Evolutionary conservation across 64 coral and sea anemone genomes (phyloP).

Genomic region (Montipora efflorescens): DNA sequence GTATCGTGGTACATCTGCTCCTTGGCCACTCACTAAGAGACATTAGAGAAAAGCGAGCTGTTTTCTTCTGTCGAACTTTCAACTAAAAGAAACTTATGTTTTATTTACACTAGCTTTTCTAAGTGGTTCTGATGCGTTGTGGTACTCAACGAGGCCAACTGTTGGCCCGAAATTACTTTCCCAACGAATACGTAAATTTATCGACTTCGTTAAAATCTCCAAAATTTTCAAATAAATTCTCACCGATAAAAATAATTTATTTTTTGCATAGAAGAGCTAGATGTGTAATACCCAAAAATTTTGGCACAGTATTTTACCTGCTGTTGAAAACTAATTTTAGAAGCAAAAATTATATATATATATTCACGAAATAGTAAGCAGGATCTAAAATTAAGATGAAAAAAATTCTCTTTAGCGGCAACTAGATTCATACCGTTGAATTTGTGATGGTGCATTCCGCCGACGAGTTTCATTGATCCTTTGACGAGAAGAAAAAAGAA

Average conservation of each 20-base stretch:
- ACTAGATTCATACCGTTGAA: constrained; percentile 59
- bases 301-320: background rate
- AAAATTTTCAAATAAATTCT: background rate
- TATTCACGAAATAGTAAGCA: background rate
- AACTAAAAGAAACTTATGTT: constrained; percentile 51
- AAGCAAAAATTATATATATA: background rate
- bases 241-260: background rate
- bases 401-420: constrained; percentile 19
- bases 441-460: constrained; percentile 66
- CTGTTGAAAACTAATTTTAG: background rate
- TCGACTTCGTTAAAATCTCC: background rate
- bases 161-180: constrained; percentile 39
- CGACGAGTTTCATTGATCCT: constrained; percentile 74
- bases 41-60: constrained; percentile 60
- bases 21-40: constrained; percentile 31
- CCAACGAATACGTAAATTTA: constrained; percentile 27
- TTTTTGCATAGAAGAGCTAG: background rate
- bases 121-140: constrained; percentile 33
- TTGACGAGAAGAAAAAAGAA: constrained; percentile 49
- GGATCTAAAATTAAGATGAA: constrained; percentile 2
- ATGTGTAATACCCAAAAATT: background rate
- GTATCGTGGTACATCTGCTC: constrained; percentile 50
- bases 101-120: constrained; percentile 54
- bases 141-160: constrained; percentile 42
- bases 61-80: constrained; percentile 54